Evolutionary conservation across 37 sponge, comb jelly and placozoan species (phyloP).

Genomic region (Halichondria panicea): DNA sequence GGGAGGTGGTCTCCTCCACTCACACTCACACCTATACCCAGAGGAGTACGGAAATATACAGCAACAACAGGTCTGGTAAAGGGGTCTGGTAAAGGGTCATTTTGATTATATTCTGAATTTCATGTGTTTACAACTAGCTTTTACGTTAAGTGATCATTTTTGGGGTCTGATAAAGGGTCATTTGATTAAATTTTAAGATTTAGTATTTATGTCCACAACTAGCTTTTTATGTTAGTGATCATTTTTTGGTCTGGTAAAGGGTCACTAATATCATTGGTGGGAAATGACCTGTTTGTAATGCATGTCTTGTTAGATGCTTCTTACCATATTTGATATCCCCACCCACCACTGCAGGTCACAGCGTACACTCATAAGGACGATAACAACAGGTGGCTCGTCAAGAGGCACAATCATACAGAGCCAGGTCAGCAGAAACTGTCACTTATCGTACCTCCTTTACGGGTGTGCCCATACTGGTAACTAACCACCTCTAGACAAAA

Average conservation of each 20-base stretch:
- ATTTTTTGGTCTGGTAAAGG: conserved; percentile 11
- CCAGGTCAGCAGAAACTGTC: background rate
- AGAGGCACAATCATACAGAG: conserved; percentile 33
- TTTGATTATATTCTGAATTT: background rate
- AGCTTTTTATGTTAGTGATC: background rate
- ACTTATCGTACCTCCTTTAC: background rate
- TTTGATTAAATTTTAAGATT: background rate
- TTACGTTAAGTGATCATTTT: too few relatives aligned
- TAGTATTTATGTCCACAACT: background rate
- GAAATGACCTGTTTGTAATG: too few relatives aligned
- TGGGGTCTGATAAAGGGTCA: too few relatives aligned
- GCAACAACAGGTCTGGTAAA: conserved; percentile 75
- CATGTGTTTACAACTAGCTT: too few relatives aligned
- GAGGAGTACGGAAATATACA: conserved; percentile 75
- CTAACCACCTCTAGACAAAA: background rate
- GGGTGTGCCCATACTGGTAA: background rate
- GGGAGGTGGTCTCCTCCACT: conserved; percentile 95
- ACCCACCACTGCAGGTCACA: conserved; percentile 67
- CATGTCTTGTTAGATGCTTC: background rate
- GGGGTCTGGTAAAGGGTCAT: background rate
- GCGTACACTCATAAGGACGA: conserved; percentile 96
- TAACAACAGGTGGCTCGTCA: conserved; percentile 93
- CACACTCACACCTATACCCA: conserved; percentile 93
- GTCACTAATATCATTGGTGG: background rate
- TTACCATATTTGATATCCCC: background rate